Evolutionary conservation across 2,113 vertebrate genomes (phyloP).

Genomic region (Anguilla japonica): DNA sequence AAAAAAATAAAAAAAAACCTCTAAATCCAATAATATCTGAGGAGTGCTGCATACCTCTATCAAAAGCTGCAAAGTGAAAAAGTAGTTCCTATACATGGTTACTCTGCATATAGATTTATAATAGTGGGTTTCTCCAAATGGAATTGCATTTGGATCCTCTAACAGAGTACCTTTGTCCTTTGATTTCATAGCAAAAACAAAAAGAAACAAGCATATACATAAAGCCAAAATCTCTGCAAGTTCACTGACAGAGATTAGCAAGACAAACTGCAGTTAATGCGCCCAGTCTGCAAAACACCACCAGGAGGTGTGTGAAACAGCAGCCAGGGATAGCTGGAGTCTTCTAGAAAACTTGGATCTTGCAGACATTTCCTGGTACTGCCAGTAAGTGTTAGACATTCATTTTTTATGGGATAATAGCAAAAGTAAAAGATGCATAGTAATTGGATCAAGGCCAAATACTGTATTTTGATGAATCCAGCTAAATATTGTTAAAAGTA

Average conservation of each 20-base stretch:
- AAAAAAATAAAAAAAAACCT: too few relatives aligned
- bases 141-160: neutral
- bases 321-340: conserved; percentile 6
- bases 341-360: conserved; percentile 7
- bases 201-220: neutral
- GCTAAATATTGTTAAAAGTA: neutral
- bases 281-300: neutral
- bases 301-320: neutral
- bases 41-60: neutral
- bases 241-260: conserved; percentile 8
- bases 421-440: neutral
- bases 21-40: neutral
- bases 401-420: neutral
- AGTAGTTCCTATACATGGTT: neutral
- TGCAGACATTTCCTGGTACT: neutral
- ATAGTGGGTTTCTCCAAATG: neutral
- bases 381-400: neutral
- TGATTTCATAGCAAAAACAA: neutral
- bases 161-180: neutral
- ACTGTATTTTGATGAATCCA: conserved; percentile 1
- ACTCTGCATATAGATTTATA: neutral
- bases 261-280: neutral
- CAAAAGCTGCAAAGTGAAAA: neutral
- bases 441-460: neutral
- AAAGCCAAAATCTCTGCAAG: neutral